These are phyloP conservation scores for Euleptes europaea DNA, from an alignment of 2,113 vertebrate genomes.

Conservation along the genomic window DNA sequence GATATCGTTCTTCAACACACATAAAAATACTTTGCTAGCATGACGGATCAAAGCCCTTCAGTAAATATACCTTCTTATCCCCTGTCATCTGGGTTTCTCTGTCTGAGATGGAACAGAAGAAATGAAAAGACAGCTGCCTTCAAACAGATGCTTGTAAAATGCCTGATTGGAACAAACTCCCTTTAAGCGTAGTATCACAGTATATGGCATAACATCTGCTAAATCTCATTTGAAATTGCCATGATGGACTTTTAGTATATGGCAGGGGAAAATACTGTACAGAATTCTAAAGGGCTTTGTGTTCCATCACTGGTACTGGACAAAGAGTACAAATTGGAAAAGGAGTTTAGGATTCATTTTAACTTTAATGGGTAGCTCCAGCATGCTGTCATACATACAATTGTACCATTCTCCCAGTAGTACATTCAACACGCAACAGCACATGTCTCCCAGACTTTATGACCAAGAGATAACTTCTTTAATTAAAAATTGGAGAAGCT, in stretches of 20 bases:
- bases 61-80: conserved; percentile 10
- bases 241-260: conserved; percentile 37
- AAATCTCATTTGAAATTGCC: conserved; percentile 55
- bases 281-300: conserved; percentile 14
- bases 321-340: conserved; percentile 11
- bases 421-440: no score
- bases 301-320: not conserved
- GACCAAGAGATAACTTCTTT: not conserved
- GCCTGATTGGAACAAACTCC: conserved; percentile 62
- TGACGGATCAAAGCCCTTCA: not conserved
- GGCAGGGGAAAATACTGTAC: conserved; percentile 11
- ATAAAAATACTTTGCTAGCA: not conserved
- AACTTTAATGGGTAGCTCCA: not conserved
- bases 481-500: not conserved
- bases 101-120: conserved; percentile 65
- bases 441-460: not conserved
- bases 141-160: conserved; percentile 65
- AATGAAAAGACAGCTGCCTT: conserved; percentile 48
- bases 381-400: not conserved
- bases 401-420: no score
- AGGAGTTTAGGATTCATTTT: conserved; percentile 15
- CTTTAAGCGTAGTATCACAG: conserved; percentile 52
- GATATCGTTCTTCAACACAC: not conserved
- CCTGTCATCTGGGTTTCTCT: conserved; percentile 43
- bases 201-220: conserved; percentile 57